Conservation (phyloP, 2,888 invertebrate species). For the Agrotis segetum region DNA sequence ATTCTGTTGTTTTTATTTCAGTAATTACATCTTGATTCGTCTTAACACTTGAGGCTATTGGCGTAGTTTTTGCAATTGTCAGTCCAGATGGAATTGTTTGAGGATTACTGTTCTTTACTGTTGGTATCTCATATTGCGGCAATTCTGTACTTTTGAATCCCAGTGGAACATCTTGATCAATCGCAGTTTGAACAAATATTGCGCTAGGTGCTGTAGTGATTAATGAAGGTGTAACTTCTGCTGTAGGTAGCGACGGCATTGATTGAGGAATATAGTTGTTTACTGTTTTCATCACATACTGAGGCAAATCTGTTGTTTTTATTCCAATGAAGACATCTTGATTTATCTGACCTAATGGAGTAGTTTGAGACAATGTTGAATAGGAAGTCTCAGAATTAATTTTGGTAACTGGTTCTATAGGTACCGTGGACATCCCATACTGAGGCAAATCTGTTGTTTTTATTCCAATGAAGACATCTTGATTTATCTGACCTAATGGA, state of each 20-base stretch:
- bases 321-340: neutral
- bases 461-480: neutral
- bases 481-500: neutral
- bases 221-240: neutral
- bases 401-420: no score
- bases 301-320: slow-evolving; percentile 2
- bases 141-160: neutral
- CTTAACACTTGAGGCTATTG: neutral
- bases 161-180: neutral
- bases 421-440: no score
- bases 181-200: neutral
- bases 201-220: neutral
- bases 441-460: slow-evolving; percentile 4
- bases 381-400: neutral
- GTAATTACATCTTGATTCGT: neutral
- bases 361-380: neutral
- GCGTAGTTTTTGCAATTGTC: neutral
- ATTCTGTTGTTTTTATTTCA: neutral
- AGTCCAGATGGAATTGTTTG: neutral
- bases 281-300: neutral
- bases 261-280: neutral
- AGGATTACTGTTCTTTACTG: neutral
- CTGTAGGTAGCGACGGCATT: neutral
- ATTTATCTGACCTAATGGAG: neutral
- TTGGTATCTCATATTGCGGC: neutral